Evolutionary conservation across 2,113 vertebrate species (phyloP), one percentile per base, ranked within the genome.

Genomic region (Atrichornis clamosus): DNA sequence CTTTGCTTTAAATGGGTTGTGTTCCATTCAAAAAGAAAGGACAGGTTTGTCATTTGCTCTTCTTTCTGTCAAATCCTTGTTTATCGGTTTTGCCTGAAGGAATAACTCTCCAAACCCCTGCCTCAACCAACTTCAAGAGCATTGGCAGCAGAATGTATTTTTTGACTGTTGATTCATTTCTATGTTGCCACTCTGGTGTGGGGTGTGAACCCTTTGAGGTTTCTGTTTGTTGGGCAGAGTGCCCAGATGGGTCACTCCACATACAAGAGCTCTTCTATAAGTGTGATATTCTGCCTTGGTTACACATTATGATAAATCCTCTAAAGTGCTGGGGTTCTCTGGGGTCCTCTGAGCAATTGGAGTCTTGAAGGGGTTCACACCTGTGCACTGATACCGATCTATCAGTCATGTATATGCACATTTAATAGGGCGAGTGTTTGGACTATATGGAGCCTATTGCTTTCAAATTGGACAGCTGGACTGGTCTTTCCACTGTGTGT

Each of bases 241-340:
- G n/a, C 13, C 28, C 62, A 80, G 42, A 76, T 84, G 37, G 20
- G 11, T 37, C 14, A 62, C 11, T 33, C 33, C 26, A 69, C 13
- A 14, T 4, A 1, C 3, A 50, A 64, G 20, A 56, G 17, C 13
- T 60, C 23, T 60, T 77, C 44, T 39, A 22, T 12, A 22, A 6
- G 2, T 11, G 2, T 24, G 22, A 23, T 64, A 15, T 11, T 73
- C 41, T 62, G 19, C 50, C 13, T 11, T 55, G 4, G 7, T 30
- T 88, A 28, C 0, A 0, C 13, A 22, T 15, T 67, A 28, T 21
- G 17, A 27, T 22, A 44, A 5, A 64, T 13, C 23, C 18, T 7
- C 37, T 60, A 62, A 62, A 72, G 8, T 9, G 15, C 33, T 17
- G 56, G 37, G 11, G 5, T 67, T 41, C 21, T 58, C 35, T 58